Base-by-base conservation (phyloP, 2,797 vertebrate species). In the Heliangelus exortis region DNA sequence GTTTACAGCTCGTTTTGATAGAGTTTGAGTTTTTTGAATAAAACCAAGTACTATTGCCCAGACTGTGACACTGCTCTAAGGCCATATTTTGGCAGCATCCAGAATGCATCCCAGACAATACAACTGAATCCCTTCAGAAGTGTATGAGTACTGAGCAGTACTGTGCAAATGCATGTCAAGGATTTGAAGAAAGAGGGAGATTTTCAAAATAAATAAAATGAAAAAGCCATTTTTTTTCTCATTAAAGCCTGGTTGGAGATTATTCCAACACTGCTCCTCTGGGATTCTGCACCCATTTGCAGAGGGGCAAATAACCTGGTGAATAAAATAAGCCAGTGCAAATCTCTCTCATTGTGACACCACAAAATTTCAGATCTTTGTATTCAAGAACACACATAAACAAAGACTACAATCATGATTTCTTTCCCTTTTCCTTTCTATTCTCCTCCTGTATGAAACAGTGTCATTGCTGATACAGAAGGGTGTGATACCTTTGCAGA, bases 81-180 rank as follows among this genome's bases (percentile, higher is more conserved):
- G 31, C 19, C 6, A 1, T 41, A 7, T 20, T 23, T 36, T 47
- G 12, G 48, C 31, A 58, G 19, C 14, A 79, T 45, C 28, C 43
- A 17, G 9, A 62, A 29, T 48, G 10, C 10, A 61, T 66, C 55
- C 25, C 0, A 1, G n/a, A 28, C 10, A 61, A 15, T 34, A 11
- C 7, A 81, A 45, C 31, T 17, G 21, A 63, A 72, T 28, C 18
- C 14, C 14, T 78, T 84, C 54, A 51, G 36, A 84, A 53, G 5
- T 47, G 16, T 1, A 0, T 7, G 11, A 72, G 7, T 45, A 19
- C 12, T 31, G 7, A 78, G 23, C 8, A 77, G 7, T 16, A n/a
- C 4, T 9, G 61, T 62, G 8, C 5, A 63, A 45, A 88, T 73
- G 19, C 16, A 15, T 53, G 81, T 84, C 31, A 65, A 59, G 41